phyloP scores from a whole-genome alignment of 2,888 invertebrate genomes.

The Ormyrus rosae region DNA sequence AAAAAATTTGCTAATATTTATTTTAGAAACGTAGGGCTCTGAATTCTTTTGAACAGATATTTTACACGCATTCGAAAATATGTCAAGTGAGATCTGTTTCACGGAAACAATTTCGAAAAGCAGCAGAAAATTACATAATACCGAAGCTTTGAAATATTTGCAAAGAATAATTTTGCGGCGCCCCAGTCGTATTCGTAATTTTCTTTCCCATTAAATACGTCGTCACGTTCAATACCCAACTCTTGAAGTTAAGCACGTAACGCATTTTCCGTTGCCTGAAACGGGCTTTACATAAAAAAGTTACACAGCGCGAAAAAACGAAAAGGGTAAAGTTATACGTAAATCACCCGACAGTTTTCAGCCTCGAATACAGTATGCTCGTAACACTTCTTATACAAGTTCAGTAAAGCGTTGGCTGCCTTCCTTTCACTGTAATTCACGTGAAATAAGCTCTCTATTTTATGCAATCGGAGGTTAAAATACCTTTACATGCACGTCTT shows the following conservation, averaged over 20 bases:
- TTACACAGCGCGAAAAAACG: constrained; percentile 17
- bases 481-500: background rate
- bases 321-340: constrained; percentile 22
- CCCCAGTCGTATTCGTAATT: too few species aligned
- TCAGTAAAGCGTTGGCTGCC: background rate
- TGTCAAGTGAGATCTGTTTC: too few species aligned
- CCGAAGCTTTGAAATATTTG: too few species aligned
- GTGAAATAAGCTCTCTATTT: background rate
- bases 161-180: too few species aligned
- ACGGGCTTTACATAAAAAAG: constrained; percentile 11
- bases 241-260: constrained; percentile 13
- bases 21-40: background rate
- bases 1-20: background rate
- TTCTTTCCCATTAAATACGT: background rate
- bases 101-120: too few species aligned
- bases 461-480: too few species aligned
- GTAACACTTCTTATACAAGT: constrained; percentile 12
- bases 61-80: too few species aligned
- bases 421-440: background rate
- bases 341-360: constrained; percentile 4
- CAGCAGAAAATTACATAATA: too few species aligned
- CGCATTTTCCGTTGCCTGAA: background rate
- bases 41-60: too few species aligned
- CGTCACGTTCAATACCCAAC: constrained; percentile 2
- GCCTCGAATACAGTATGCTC: background rate